phyloP scores from a whole-genome alignment of 2,888 invertebrate species.

The Eledona agricola region DNA sequence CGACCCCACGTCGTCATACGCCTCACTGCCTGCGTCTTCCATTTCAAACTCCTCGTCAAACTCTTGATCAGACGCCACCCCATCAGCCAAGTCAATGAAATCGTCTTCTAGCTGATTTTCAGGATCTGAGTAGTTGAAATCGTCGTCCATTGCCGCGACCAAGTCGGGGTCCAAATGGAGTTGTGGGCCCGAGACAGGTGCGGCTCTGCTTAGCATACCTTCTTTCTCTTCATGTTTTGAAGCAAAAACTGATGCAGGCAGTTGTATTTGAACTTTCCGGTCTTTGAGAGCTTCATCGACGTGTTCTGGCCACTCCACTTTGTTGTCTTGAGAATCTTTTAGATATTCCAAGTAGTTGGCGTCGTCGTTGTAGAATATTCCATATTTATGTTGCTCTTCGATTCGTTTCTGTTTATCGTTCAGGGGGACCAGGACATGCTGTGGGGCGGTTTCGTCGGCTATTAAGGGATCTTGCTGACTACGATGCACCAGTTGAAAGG shows the following conservation, averaged over 20 bases:
- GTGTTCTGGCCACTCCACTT: conserved; percentile 64
- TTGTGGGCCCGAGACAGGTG: conserved; percentile 68
- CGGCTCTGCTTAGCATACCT: conserved; percentile 84
- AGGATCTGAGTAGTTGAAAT: conserved; percentile 86
- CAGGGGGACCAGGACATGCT: conserved; percentile 81
- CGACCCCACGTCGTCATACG: conserved; percentile 62
- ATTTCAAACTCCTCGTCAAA: conserved; percentile 59
- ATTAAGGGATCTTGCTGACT: conserved; percentile 93
- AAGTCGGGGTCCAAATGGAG: conserved; percentile 91
- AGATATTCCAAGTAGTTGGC: conserved; percentile 96
- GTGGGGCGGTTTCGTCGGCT: conserved; percentile 89
- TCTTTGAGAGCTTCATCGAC: conserved; percentile 48
- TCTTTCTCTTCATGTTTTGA: conserved; percentile 79
- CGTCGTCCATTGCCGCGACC: conserved; percentile 91
- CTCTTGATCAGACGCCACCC: conserved; percentile 62
- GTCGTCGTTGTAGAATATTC: conserved; percentile 93
- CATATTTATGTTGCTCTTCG: conserved; percentile 84
- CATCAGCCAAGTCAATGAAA: conserved; percentile 86
- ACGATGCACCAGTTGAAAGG: conserved; percentile 91
- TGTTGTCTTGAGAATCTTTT: conserved; percentile 68
- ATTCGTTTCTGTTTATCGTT: conserved; percentile 63
- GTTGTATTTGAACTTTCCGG: conserved; percentile 38
- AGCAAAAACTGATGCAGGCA: conserved; percentile 53
- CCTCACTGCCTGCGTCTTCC: conserved; percentile 54
- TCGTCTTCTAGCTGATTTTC: conserved; percentile 90